A percentile compares a stretch with the other conserved stretches of the same genome.
phyloP scores from a whole-genome alignment of 2,113 vertebrate genomes.

The Astur gentilis region DNA sequence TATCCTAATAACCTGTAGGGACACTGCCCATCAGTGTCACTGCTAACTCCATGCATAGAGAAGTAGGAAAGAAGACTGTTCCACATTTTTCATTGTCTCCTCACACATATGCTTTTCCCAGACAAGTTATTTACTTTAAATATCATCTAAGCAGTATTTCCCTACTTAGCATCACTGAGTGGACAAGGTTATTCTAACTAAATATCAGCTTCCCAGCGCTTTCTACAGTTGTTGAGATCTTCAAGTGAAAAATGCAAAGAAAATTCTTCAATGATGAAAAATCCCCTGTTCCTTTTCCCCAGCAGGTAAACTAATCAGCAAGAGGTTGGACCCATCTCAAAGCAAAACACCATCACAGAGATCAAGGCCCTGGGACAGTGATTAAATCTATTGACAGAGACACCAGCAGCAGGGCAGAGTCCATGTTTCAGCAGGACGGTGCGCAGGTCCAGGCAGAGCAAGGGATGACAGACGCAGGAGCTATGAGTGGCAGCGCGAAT shows the following conservation, averaged over 20 bases:
- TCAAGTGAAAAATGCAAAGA: not conserved
- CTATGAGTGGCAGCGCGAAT: rapidly evolving
- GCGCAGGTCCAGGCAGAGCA: not conserved
- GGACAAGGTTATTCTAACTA: not conserved
- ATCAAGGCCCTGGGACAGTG: not conserved
- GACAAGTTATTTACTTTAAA: not conserved
- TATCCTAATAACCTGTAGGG: not conserved
- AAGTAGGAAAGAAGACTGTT: not conserved
- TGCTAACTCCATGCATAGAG: not conserved
- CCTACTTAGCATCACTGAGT: not conserved
- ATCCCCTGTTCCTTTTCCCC: not conserved
- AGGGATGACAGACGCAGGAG: not conserved
- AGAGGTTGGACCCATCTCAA: not conserved
- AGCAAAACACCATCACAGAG: not conserved
- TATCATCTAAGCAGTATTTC: not conserved
- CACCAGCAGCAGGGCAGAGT: not conserved
- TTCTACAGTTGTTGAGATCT: not conserved
- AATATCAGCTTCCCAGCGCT: not conserved
- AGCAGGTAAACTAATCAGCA: not conserved
- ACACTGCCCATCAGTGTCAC: not conserved
- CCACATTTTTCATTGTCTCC: not conserved
- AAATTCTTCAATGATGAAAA: not conserved
- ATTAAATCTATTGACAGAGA: not conserved
- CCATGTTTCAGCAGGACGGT: rapidly evolving
- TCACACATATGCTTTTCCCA: not conserved